Conservation (phyloP, 2,888 invertebrate species). For the Cheilosia vernalis region DNA sequence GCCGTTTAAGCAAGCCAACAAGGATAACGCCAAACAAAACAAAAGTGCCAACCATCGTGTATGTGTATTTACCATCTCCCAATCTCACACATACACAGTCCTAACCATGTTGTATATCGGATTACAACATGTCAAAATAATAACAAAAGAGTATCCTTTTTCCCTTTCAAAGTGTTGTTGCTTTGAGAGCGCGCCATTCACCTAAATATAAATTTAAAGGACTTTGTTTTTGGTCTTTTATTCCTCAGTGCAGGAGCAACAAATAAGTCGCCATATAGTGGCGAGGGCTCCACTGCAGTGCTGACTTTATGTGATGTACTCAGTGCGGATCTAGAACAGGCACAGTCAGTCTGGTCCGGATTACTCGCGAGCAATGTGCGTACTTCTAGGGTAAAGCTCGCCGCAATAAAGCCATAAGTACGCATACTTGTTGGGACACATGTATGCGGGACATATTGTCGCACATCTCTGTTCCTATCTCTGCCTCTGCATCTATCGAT, state of each 20-base stretch:
- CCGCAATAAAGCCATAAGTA: slow-evolving; percentile 65
- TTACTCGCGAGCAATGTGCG: slow-evolving; percentile 48
- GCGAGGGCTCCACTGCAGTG: background rate
- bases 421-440: slow-evolving; percentile 55
- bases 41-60: slow-evolving; percentile 65
- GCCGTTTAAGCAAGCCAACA: slow-evolving; percentile 66
- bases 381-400: slow-evolving; percentile 51
- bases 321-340: slow-evolving; percentile 35
- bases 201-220: slow-evolving; percentile 73
- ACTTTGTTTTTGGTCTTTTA: slow-evolving; percentile 63
- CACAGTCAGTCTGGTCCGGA: slow-evolving; percentile 38
- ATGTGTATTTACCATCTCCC: slow-evolving; percentile 20
- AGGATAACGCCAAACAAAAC: slow-evolving; percentile 67
- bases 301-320: background rate
- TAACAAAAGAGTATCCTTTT: slow-evolving; percentile 71
- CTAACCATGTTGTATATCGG: slow-evolving; percentile 65
- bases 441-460: slow-evolving; percentile 58
- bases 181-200: background rate
- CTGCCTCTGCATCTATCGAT: slow-evolving; percentile 43
- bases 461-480: background rate
- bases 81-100: slow-evolving; percentile 1
- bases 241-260: slow-evolving; percentile 47
- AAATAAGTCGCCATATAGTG: slow-evolving; percentile 49
- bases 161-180: slow-evolving; percentile 43
- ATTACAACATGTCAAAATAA: slow-evolving; percentile 74